Percentiles rank a stretch among this genome's conserved stretches.
Evolutionary conservation across 2,888 invertebrate genomes (phyloP).

Genomic region (Tridacna crocea): DNA sequence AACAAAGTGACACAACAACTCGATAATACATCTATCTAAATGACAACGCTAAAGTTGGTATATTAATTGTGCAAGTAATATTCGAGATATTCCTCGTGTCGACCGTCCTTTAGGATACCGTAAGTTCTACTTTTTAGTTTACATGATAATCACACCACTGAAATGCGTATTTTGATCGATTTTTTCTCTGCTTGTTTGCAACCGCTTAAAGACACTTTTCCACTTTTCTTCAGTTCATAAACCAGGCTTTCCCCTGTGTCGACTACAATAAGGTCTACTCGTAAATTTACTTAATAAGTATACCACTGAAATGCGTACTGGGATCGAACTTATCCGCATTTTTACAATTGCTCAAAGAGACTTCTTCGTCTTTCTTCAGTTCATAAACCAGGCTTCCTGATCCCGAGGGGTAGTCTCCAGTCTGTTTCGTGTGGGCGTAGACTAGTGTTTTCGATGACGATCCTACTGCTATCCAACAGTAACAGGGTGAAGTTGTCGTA

Average conservation of each 20-base stretch:
- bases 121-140: too few species aligned
- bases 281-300: background rate
- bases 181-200: background rate
- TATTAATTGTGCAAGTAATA: too few species aligned
- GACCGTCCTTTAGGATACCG: too few species aligned
- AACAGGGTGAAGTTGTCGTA: background rate
- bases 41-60: too few species aligned
- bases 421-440: conserved; percentile 14
- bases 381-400: background rate
- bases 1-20: too few species aligned
- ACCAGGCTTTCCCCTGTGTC: background rate
- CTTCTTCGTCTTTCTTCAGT: background rate
- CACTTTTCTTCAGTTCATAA: background rate
- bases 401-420: conserved; percentile 1
- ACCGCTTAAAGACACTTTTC: background rate
- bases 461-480: background rate
- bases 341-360: background rate
- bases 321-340: background rate
- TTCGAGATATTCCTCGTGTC: too few species aligned
- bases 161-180: background rate
- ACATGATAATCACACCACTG: background rate
- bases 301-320: background rate
- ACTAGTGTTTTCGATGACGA: background rate
- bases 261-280: too few species aligned
- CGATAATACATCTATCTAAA: too few species aligned